These are phyloP conservation scores for Nezara viridula DNA, from an alignment of 2,888 invertebrate genomes.

Conservation along the genomic window DNA sequence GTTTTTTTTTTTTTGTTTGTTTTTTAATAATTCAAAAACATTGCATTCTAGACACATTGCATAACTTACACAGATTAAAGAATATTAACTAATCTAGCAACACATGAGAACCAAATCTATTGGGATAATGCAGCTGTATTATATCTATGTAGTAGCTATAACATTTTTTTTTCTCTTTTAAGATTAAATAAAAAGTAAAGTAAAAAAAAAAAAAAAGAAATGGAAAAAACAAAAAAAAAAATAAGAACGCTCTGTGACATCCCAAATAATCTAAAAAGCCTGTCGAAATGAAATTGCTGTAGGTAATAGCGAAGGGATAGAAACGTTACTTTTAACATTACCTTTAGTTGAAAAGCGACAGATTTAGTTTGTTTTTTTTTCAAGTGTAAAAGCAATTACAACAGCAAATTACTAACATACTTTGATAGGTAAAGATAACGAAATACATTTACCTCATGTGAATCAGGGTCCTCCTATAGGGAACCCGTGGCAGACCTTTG, in stretches of 20 bases:
- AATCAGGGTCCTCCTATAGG: conserved; percentile 45
- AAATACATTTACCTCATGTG: conserved; percentile 43
- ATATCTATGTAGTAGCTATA: neutral
- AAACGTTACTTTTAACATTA: neutral
- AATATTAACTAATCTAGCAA: neutral
- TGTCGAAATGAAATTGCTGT: neutral
- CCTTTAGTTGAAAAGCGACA: neutral
- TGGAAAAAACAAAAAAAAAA: neutral
- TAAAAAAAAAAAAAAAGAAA: neutral
- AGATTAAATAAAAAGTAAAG: neutral
- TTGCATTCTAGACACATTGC: neutral
- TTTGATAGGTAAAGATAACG: conserved; percentile 21
- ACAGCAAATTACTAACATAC: conserved; percentile 40
- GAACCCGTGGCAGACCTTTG: conserved; percentile 40
- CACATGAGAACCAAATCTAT: neutral
- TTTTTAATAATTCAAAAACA: neutral
- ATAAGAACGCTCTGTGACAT: neutral
- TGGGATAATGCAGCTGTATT: neutral
- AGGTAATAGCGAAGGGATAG: conserved; percentile 15
- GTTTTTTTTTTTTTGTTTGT: no score
- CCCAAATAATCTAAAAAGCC: conserved; percentile 9
- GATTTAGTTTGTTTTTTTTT: neutral
- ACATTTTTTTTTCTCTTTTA: neutral
- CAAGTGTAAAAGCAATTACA: conserved; percentile 7
- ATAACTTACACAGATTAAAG: neutral